Percentiles rank a stretch among this genome's conserved stretches.
Conservation (phyloP, 2,888 invertebrate species). For the Drosophila yooni region DNA sequence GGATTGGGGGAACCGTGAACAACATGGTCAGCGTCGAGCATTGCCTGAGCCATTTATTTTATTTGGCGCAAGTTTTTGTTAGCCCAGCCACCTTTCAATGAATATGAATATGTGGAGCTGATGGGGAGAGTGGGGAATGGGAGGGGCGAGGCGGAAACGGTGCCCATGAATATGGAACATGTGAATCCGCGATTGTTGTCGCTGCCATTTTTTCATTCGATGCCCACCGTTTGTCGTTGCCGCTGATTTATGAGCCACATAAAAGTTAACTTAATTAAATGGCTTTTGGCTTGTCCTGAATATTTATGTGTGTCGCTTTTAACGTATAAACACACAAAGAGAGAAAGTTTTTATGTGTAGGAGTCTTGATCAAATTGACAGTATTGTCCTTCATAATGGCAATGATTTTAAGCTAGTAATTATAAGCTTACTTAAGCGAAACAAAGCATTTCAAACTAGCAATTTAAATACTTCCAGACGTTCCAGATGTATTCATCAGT, state of each 20-base stretch:
- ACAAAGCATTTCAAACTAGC: background rate
- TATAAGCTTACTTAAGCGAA: no score
- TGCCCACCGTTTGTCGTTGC: constrained; percentile 63
- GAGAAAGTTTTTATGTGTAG: background rate
- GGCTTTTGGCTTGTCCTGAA: constrained; percentile 62
- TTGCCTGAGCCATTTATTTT: constrained; percentile 65
- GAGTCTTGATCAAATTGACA: background rate
- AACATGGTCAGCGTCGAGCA: constrained; percentile 80
- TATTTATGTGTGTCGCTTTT: constrained; percentile 61
- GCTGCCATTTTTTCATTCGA: constrained; percentile 42
- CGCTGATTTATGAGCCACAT: constrained; percentile 76
- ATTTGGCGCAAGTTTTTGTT: constrained; percentile 62
- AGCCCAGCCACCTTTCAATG: constrained; percentile 59
- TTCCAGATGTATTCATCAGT: background rate
- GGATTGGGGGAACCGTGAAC: constrained; percentile 40
- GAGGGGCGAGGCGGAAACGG: background rate
- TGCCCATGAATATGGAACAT: constrained; percentile 72
- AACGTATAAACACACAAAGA: background rate
- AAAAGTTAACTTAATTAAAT: constrained; percentile 81
- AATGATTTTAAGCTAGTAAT: background rate
- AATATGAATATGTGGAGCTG: constrained; percentile 27
- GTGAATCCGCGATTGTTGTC: constrained; percentile 45
- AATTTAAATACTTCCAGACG: background rate
- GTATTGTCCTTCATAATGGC: background rate
- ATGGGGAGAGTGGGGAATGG: background rate